Evolutionary conservation across 2,888 invertebrate genomes (phyloP).

Genomic region (Phengaris arion): DNA sequence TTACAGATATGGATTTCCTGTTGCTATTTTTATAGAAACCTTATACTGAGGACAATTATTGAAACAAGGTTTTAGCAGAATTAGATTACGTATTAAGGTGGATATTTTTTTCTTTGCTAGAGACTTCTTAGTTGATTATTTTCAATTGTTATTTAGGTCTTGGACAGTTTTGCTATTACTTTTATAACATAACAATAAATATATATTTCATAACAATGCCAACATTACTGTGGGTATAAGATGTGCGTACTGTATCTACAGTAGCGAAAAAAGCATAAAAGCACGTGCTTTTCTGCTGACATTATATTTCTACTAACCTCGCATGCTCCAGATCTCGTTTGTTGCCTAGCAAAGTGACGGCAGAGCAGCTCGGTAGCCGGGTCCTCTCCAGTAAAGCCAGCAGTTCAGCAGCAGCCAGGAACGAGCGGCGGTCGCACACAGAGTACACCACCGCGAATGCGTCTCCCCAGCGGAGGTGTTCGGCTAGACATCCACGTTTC

Average conservation of each 20-base stretch:
- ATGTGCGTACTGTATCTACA: too few species aligned
- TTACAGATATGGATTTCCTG: not conserved
- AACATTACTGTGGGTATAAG: too few species aligned
- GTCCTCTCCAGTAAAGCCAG: slow-evolving; percentile 85
- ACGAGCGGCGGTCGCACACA: slow-evolving; percentile 87
- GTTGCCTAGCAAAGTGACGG: slow-evolving; percentile 88
- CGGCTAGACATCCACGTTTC: slow-evolving; percentile 87
- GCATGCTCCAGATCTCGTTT: slow-evolving; percentile 90
- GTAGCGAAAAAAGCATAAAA: too few species aligned
- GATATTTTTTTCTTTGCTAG: not conserved
- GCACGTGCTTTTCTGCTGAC: not conserved
- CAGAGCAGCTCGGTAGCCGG: slow-evolving; percentile 86
- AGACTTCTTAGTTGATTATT: not conserved
- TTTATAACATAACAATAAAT: too few species aligned
- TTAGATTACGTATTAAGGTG: not conserved
- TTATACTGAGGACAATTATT: not conserved
- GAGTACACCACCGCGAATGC: slow-evolving; percentile 91
- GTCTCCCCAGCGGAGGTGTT: slow-evolving; percentile 90
- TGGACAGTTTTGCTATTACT: not conserved
- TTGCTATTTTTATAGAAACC: not conserved
- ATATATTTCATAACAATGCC: not conserved
- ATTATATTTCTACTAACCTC: slow-evolving; percentile 71
- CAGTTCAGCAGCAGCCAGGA: slow-evolving; percentile 85
- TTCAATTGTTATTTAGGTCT: not conserved
- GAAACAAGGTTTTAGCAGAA: not conserved